Evolutionary conservation across 2,113 vertebrate species (phyloP).

Genomic region (Phylloscopus trochilus): DNA sequence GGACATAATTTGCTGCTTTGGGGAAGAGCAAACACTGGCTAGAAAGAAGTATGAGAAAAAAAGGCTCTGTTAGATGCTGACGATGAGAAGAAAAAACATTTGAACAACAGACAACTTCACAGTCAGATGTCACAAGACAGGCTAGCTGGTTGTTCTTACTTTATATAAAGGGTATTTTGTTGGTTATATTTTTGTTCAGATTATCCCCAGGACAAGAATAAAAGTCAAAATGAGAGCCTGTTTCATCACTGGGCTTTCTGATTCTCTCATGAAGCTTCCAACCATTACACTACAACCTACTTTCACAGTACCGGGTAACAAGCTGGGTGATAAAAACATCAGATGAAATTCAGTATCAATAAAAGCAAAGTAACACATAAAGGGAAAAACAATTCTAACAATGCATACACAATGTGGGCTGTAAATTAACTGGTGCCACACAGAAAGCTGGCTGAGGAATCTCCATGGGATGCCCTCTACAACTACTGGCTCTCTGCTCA

Average conservation of each 20-base stretch:
- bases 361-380: conserved; percentile 35
- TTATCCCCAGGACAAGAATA: conserved; percentile 23
- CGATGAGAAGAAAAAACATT: not conserved
- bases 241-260: not conserved
- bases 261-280: not conserved
- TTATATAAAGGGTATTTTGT: not conserved
- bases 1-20: not conserved
- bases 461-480: not conserved
- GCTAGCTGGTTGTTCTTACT: not conserved
- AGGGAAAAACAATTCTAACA: conserved; percentile 18
- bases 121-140: not conserved
- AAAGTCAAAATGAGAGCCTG: not conserved
- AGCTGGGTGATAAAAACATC: conserved; percentile 35
- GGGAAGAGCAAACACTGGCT: not conserved
- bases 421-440: not conserved
- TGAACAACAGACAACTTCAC: not conserved
- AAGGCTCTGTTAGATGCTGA: not conserved
- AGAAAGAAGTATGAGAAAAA: not conserved
- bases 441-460: not conserved
- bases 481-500: not conserved
- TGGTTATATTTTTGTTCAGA: conserved; percentile 7
- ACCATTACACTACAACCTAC: not conserved
- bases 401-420: not conserved
- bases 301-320: not conserved
- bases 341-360: conserved; percentile 26